These are phyloP conservation scores for Parus major DNA, from an alignment of 2,113 vertebrate genomes.

Conservation along the genomic window DNA sequence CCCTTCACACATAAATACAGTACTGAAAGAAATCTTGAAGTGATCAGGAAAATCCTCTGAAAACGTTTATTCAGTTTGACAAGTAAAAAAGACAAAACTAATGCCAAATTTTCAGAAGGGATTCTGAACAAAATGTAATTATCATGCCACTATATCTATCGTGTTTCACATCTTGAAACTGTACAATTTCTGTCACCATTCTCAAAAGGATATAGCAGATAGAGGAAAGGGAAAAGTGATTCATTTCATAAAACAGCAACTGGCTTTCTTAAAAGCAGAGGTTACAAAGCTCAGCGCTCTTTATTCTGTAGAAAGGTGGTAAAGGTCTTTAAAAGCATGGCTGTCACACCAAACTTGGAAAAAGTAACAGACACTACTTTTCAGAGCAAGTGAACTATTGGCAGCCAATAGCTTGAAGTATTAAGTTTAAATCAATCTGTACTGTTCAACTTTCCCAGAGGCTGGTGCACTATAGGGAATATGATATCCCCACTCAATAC, in stretches of 20 bases:
- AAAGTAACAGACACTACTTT: neutral
- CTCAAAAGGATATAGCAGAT: neutral
- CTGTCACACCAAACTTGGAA: neutral
- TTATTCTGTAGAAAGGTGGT: neutral
- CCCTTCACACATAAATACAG: neutral
- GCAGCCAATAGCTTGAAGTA: neutral
- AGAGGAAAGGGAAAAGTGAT: neutral
- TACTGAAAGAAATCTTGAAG: neutral
- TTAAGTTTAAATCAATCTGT: neutral
- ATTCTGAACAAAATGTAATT: neutral
- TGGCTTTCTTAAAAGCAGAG: neutral
- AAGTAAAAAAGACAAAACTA: neutral
- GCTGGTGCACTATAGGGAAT: no score
- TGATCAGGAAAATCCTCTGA: neutral
- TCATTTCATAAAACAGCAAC: neutral
- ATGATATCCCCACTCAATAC: neutral
- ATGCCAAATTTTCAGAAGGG: neutral
- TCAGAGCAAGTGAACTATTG: neutral
- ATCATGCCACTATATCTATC: neutral
- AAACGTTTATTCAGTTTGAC: neutral
- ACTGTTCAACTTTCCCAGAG: neutral
- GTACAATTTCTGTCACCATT: neutral
- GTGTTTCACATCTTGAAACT: neutral
- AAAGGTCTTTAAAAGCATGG: neutral
- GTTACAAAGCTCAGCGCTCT: neutral